These are phyloP conservation scores for Ditula angustiorana DNA, from an alignment of 2,888 invertebrate genomes.

Conservation along the genomic window DNA sequence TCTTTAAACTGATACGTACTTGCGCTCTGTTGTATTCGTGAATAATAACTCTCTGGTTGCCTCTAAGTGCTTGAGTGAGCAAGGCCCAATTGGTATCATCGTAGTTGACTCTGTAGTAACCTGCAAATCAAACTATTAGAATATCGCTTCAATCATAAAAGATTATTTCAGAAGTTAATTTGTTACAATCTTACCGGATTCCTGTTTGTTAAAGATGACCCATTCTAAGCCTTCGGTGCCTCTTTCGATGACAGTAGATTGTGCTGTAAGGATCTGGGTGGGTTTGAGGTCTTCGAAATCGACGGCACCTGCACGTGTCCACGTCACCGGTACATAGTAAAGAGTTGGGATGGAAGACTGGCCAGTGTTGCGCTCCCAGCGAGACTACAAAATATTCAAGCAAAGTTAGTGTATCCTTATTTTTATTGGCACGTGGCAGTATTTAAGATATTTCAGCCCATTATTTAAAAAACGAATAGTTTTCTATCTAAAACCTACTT, in stretches of 20 bases:
- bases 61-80: constrained; percentile 78
- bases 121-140: constrained; percentile 58
- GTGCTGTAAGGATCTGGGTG: constrained; percentile 57
- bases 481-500: constrained; percentile 57
- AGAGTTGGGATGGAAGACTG: constrained; percentile 52
- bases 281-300: constrained; percentile 75
- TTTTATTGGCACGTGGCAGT: not conserved
- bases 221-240: constrained; percentile 75
- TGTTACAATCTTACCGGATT: constrained; percentile 73
- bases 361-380: constrained; percentile 68
- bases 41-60: constrained; percentile 73
- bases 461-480: too few relatives aligned
- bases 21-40: constrained; percentile 88
- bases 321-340: constrained; percentile 78
- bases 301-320: constrained; percentile 68
- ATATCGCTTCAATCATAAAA: not conserved
- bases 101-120: constrained; percentile 87
- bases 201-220: constrained; percentile 87
- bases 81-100: constrained; percentile 84
- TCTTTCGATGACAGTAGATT: constrained; percentile 55
- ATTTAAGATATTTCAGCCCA: too few relatives aligned
- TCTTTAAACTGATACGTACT: constrained; percentile 59
- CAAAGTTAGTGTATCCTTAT: not conserved
- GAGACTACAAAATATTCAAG: constrained; percentile 54
- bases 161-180: not conserved